A percentile compares a stretch with the other conserved stretches of the same genome.
phyloP scores from a whole-genome alignment of 2,888 invertebrate species.

The Trichopoda pennipes region DNA sequence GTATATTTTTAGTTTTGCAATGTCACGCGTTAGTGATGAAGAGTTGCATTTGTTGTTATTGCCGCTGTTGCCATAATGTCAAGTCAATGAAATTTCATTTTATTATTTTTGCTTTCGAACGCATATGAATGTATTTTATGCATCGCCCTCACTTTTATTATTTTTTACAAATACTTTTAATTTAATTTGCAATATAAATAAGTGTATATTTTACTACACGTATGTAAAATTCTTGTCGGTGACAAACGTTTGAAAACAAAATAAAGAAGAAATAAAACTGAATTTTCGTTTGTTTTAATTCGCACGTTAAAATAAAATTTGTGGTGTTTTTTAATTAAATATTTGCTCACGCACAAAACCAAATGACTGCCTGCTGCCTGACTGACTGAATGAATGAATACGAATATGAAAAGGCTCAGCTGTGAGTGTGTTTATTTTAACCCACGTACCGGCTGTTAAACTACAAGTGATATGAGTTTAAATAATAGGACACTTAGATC shows the following conservation, averaged over 20 bases:
- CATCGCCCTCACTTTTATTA: conserved; percentile 56
- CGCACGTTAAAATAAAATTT: conserved; percentile 68
- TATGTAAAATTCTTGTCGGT: conserved; percentile 38
- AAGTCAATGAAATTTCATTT: conserved; percentile 51
- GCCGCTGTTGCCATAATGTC: conserved; percentile 47
- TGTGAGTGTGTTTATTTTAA: conserved; percentile 36
- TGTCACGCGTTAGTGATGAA: conserved; percentile 45
- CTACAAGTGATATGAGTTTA: conserved; percentile 34
- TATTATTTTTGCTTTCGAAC: conserved; percentile 6
- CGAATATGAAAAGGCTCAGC: conserved; percentile 38
- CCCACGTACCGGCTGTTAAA: conserved; percentile 54
- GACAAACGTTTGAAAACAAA: conserved; percentile 50
- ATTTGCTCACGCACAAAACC: conserved; percentile 66
- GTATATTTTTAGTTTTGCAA: conserved; percentile 34
- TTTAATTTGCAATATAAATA: conserved; percentile 54
- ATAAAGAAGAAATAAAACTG: conserved; percentile 37
- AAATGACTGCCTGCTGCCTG: conserved; percentile 42
- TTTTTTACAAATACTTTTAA: conserved; percentile 45
- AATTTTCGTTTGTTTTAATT: conserved; percentile 66
- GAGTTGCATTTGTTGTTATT: conserved; percentile 23
- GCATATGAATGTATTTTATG: conserved; percentile 9
- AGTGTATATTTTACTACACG: conserved; percentile 19
- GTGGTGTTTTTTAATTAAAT: conserved; percentile 70
- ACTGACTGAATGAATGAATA: conserved; percentile 26
- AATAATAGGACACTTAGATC: conserved; percentile 16